Evolutionary conservation across 23 tunicate species (phyloP), one percentile per base, ranked within the genome.

Genomic region (Phallusia fumigata): DNA sequence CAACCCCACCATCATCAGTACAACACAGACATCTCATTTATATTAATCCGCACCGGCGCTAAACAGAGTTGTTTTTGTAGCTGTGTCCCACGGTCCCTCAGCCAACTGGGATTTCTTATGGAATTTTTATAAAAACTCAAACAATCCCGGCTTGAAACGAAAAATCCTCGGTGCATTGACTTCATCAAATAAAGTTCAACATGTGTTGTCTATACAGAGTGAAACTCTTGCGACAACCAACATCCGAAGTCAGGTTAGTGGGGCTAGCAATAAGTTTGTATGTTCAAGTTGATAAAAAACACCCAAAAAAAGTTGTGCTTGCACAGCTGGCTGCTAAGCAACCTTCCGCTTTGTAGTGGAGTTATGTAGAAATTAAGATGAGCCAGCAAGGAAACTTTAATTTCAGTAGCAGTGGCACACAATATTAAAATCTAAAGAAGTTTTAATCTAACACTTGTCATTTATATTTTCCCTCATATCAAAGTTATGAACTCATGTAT

Each of bases 91-190:
- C 40, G 84, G 88, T 10, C 22, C 80, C 21, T 28, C 47, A 21
- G 76, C 82, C n/a, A 74, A 88, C 65, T 88, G 92, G 92, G 80
- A 88, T 35, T 78, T 75, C 77, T 32, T 88, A 84, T 93, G 97
- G 97, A 35, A 82, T 33, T 31, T 11, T 15, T 93, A 52, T 73
- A n/a, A 65, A 0, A 88, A 83, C 45, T 36, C 87, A 31, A 93
- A 80, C 0, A 89, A 93, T 52, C 83, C 93, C 0, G 36, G 30
- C 31, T 64, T 84, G 50, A 88, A 88, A 36, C 15, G 26, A 0
- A 85, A 85, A 72, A 35, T 93, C 34, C 36, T 93, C 34, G 19
- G 19, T 10, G 79, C 87, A 32, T 65, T 93, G 36, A 77, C 89
- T 36, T 35, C 19, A 31, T 36, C 87, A 18, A 65, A 58, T 11